A percentile compares a stretch with the other conserved stretches of the same genome.
These are phyloP conservation scores for Reticulitermes lucifugus DNA, from an alignment of 2,888 invertebrate genomes.

Conservation along the genomic window DNA sequence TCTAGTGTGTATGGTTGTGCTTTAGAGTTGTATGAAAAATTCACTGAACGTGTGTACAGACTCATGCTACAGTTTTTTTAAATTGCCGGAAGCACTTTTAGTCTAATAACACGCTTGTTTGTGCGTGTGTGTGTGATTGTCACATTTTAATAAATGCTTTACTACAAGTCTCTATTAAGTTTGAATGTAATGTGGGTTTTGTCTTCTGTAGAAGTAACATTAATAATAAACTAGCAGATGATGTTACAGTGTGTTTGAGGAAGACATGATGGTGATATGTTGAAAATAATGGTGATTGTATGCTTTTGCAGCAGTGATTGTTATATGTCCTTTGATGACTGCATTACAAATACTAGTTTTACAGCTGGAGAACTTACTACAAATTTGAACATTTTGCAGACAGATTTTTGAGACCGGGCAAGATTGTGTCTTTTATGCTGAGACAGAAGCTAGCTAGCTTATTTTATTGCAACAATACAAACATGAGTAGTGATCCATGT, in stretches of 20 bases:
- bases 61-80: conserved; percentile 15
- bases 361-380: too few species aligned
- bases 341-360: too few species aligned
- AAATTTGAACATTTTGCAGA: too few species aligned
- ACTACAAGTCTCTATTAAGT: too few species aligned
- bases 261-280: background rate
- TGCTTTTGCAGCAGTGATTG: too few species aligned
- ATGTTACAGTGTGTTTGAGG: background rate
- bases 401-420: too few species aligned
- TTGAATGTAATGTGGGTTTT: background rate
- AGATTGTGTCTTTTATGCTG: too few species aligned
- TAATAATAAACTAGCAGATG: background rate
- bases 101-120: conserved; percentile 32
- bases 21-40: conserved; percentile 8
- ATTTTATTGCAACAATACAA: too few species aligned
- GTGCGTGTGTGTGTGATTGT: background rate
- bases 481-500: too few species aligned
- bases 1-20: conserved; percentile 14
- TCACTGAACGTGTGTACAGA: conserved; percentile 28
- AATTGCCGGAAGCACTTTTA: conserved; percentile 38
- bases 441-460: too few species aligned
- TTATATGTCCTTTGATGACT: too few species aligned
- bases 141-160: background rate
- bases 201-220: conserved; percentile 2
- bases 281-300: too few species aligned